Base-by-base conservation (phyloP, 2,113 vertebrate species). In the Callaeas wilsoni region DNA sequence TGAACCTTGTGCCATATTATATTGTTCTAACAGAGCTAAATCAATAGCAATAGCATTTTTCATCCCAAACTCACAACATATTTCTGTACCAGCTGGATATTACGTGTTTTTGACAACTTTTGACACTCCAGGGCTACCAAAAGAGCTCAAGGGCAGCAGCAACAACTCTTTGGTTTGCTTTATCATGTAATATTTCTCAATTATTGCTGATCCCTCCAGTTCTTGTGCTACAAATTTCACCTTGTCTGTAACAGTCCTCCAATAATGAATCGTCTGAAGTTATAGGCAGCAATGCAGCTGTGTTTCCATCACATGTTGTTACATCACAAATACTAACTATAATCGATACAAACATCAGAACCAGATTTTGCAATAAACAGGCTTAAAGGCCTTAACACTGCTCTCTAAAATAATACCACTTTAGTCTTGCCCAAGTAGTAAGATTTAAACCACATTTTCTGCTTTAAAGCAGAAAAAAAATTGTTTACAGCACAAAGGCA, bases 111-210 rank as follows among this genome's bases (percentile, higher is more conserved):
- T 89, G 47, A 39, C 74, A 87, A 30, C 47, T 70, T 76, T 12
- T n/a, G 37, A 52, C 35, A 59, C 64, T 63, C 56, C 52, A 67
- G 33, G 32, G 41, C 30, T 56, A 59, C 49, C 33, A 81, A 77
- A 1, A 49, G 20, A 70, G 49, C 37, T 39, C 25, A 63, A 47
- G 11, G 29, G 35, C 52, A n/a, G 46, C 69, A 92, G 46, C 63
- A 90, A 37, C n/a, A 89, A 35, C 15, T 16, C 17, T 62, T 39
- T 68, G 21, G n/a, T 75, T 63, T 75, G 37, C 65, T 82, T 63
- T 39, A 39, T 50, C 35, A 46, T 0, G 0, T 69, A 33, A 0
- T 57, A 70, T 33, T 84, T 73, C 64, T 67, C 53, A 78, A 19
- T 30, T 70, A 39, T 3, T n/a, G 26, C 37, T 87, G 35, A 74